Conservation (phyloP, 2,797 vertebrate genomes). For the Serranus cabrilla region DNA sequence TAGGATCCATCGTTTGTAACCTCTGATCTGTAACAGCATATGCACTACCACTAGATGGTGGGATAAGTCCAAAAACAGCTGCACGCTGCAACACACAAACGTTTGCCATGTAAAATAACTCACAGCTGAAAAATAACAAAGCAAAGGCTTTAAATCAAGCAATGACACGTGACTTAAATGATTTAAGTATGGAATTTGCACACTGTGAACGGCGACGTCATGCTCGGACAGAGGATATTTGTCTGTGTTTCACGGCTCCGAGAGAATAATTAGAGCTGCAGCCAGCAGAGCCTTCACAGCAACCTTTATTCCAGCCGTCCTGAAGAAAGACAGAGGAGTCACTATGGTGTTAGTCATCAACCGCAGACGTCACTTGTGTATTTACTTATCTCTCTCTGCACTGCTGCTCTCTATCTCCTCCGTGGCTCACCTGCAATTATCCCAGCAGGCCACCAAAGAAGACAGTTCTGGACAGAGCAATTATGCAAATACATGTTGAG, state of each 20-base stretch:
- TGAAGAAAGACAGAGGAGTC: slow-evolving; percentile 33
- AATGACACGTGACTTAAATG: neutral
- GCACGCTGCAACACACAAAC: neutral
- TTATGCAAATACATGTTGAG: slow-evolving; percentile 51
- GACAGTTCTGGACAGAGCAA: slow-evolving; percentile 36
- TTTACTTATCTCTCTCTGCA: slow-evolving; percentile 51
- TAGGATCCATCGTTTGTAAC: neutral
- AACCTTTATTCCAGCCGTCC: slow-evolving; percentile 23
- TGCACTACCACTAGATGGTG: slow-evolving; percentile 77
- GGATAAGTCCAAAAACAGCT: slow-evolving; percentile 61
- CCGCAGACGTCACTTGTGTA: slow-evolving; percentile 61
- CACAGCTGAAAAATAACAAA: slow-evolving; percentile 30
- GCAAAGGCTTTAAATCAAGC: neutral
- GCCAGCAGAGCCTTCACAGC: slow-evolving; percentile 9
- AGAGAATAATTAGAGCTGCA: slow-evolving; percentile 20
- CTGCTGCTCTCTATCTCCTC: slow-evolving; percentile 49
- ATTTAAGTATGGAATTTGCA: neutral
- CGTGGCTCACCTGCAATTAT: slow-evolving; percentile 69
- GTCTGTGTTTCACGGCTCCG: slow-evolving; percentile 18
- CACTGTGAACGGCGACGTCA: slow-evolving; percentile 1
- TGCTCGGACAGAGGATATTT: slow-evolving; percentile 25
- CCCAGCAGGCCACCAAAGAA: slow-evolving; percentile 46
- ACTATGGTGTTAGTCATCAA: slow-evolving; percentile 67
- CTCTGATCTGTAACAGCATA: slow-evolving; percentile 14
- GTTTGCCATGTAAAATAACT: neutral